Percentiles rank a stretch among this genome's conserved stretches.
These are phyloP conservation scores for Piscicola geometra DNA, from an alignment of 2,888 invertebrate species.

Conservation along the genomic window DNA sequence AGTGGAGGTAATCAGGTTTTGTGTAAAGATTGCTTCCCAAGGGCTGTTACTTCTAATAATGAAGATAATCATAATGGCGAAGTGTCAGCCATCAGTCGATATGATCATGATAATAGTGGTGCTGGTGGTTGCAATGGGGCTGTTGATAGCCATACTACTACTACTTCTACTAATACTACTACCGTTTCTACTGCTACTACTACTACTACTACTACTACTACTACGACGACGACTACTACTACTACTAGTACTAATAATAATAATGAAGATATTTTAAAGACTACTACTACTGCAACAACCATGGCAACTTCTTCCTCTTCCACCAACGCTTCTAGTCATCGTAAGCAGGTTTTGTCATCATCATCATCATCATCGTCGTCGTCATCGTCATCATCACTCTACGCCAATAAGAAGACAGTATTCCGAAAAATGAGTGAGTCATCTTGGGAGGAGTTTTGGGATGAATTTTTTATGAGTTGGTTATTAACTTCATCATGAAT, in stretches of 20 bases:
- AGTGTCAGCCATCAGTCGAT: not conserved
- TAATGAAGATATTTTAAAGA: not conserved
- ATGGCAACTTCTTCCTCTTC: not conserved
- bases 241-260: not conserved
- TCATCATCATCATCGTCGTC: slow-evolving; percentile 20
- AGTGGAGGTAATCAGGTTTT: not conserved
- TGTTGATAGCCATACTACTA: not conserved
- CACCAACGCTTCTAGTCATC: not conserved
- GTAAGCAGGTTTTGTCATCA: not conserved
- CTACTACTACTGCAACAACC: not conserved
- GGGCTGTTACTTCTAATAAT: no score
- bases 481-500: not conserved
- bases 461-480: no score
- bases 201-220: not conserved
- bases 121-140: not conserved
- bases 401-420: not conserved
- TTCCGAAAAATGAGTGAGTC: no score
- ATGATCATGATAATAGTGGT: not conserved
- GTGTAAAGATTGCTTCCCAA: not conserved
- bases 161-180: not conserved
- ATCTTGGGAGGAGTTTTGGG: no score
- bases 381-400: slow-evolving; percentile 21
- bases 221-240: not conserved
- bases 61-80: no score
- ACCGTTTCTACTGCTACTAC: not conserved